Conservation (phyloP, 2,113 vertebrate genomes). For the Catagonus wagneri region DNA sequence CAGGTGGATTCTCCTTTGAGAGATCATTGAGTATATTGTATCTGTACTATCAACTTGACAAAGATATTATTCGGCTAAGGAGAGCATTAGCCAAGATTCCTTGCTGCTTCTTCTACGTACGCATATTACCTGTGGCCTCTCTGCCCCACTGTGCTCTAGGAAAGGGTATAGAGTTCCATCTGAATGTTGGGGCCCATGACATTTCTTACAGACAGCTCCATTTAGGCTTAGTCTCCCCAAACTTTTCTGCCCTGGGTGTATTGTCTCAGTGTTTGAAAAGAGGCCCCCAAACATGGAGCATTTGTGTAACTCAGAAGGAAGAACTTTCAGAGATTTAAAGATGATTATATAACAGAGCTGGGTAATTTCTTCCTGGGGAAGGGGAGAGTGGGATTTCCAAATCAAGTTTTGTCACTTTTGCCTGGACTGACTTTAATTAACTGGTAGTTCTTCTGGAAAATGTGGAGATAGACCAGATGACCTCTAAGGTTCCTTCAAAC, state of each 20-base stretch:
- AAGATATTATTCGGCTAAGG: neutral
- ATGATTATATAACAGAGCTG: neutral
- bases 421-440: slow-evolving; percentile 57
- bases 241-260: neutral
- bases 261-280: neutral
- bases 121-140: rapidly evolving
- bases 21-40: neutral
- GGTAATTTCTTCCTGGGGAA: slow-evolving; percentile 15
- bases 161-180: too few relatives aligned
- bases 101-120: rapidly evolving
- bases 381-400: neutral
- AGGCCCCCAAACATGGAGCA: neutral
- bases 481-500: neutral
- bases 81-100: neutral
- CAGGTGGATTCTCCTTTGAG: neutral
- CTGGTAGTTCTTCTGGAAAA: neutral
- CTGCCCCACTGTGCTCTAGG: neutral
- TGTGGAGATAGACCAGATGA: neutral
- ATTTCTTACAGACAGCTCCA: neutral
- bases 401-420: neutral
- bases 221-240: neutral
- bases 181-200: rapidly evolving
- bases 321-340: neutral
- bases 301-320: neutral
- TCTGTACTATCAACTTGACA: too few relatives aligned